Conservation (phyloP, 1,140 invertebrate genomes). For the Drosophila ohnishii region DNA sequence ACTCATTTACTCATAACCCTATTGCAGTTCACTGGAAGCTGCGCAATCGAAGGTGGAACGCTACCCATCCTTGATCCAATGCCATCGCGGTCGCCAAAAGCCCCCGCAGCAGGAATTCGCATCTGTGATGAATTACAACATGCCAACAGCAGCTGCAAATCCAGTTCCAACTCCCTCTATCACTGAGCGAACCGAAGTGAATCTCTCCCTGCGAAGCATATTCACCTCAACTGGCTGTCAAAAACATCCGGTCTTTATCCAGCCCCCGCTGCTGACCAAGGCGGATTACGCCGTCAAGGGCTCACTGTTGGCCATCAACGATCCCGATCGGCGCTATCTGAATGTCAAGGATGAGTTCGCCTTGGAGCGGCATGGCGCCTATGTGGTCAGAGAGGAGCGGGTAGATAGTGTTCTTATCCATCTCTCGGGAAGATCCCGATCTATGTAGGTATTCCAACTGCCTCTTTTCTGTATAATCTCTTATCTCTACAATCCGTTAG, state of each 20-base stretch:
- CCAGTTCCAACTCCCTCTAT: not conserved
- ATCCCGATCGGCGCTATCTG: conserved; percentile 41
- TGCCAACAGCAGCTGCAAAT: not conserved
- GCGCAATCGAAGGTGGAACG: conserved; percentile 11
- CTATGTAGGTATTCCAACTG: not conserved
- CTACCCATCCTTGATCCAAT: conserved; percentile 19
- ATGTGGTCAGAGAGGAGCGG: conserved; percentile 4
- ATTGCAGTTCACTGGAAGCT: conserved; percentile 41
- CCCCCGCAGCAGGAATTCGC: not conserved
- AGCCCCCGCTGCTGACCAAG: conserved; percentile 39
- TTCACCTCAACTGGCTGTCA: conserved; percentile 11
- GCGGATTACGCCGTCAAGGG: conserved; percentile 39
- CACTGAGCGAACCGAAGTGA: conserved; percentile 7
- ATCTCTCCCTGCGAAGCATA: conserved; percentile 29
- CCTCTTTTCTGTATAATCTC: too few relatives aligned
- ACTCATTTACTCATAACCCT: too few relatives aligned
- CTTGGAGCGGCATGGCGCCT: conserved; percentile 42
- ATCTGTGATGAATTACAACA: rapidly evolving
- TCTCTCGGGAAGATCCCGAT: conserved; percentile 38
- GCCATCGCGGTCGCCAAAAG: conserved; percentile 15
- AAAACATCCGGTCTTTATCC: conserved; percentile 42
- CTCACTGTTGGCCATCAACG: conserved; percentile 38
- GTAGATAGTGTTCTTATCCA: not conserved
- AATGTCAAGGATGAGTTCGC: conserved; percentile 51
- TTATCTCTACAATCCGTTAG: not conserved